Percentiles rank a stretch among this genome's conserved stretches.
Conservation (phyloP, 2,113 vertebrate genomes). For the Acrocephalus kingi region DNA sequence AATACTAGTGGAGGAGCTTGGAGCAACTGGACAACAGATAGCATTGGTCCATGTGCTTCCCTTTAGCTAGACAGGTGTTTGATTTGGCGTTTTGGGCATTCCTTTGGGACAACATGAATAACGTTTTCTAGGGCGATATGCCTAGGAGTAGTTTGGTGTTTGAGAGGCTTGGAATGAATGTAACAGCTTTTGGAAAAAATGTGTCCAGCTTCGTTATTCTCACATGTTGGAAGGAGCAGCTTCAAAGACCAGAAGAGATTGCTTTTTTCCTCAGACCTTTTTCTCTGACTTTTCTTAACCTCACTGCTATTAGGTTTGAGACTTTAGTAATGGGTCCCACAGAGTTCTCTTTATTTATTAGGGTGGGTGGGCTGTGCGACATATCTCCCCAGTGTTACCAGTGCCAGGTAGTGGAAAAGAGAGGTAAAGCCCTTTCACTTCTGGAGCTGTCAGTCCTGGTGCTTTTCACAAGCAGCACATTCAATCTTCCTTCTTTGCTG, state of each 20-base stretch:
- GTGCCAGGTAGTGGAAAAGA: not conserved
- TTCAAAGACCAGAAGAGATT: not conserved
- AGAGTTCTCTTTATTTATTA: not conserved
- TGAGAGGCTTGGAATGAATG: not conserved
- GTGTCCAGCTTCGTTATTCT: fast-evolving
- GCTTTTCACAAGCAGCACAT: not conserved
- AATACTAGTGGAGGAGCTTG: not conserved
- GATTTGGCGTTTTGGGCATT: not conserved
- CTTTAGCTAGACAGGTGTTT: not conserved
- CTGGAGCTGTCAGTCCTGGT: not conserved
- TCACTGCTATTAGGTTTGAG: not conserved
- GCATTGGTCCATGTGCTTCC: not conserved
- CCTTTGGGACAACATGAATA: not conserved
- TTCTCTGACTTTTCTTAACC: not conserved
- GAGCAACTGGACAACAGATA: not conserved
- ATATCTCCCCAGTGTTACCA: not conserved
- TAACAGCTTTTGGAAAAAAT: not conserved
- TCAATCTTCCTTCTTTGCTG: not conserved
- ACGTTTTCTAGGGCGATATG: not conserved
- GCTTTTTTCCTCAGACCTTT: not conserved
- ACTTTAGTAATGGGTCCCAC: not conserved
- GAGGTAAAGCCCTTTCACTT: not conserved
- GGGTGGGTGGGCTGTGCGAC: not conserved
- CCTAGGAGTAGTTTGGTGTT: not conserved
- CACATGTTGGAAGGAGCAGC: fast-evolving